Base-by-base conservation (phyloP, 30 jellyfish, hydroid and myxozoan genomes). In the Aurelia aurita region DNA sequence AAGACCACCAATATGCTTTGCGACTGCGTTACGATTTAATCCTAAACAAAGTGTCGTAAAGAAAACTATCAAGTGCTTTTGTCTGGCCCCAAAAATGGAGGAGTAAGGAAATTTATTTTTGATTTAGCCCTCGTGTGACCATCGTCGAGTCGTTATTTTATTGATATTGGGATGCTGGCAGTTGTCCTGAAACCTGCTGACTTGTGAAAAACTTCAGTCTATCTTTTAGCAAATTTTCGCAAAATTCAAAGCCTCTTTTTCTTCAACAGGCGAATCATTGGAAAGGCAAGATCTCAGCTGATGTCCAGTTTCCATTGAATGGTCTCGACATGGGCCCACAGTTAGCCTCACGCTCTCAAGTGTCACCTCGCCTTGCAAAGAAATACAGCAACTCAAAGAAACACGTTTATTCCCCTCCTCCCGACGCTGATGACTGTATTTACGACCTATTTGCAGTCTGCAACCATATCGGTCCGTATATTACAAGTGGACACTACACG, bases 401-500 rank as follows among this genome's bases (percentile, higher is more conserved):
- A 19, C 89, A 77, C 44, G 71, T 35, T 0, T 65, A 69, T 65
- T 47, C 90, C 26, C 87, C 89, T 46, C 94, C 94, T 3, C 97
- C 86, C 20, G 84, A 64, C 28, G 61, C 60, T 15, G 93, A 62
- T 19, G 96, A 91, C 47, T 84, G 96, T 49, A 49, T 91, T 21
- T 91, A 91, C 51, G 97, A 91, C 61, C 58, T 91, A 34, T 72
- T 82, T 35, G 96, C 96, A 8, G 97, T 85, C 26, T 91, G 97
- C 62, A 83, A 91, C 69, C 97, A 91, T 58, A 78, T 84, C 23
- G 97, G 97, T 18, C 93, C 97, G 3, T 64, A 84, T 29, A 73
- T 91, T n/a, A 91, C 93, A 3, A 75, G 96, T 43, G 97, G 97
- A 16, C 97, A 91, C 60, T 91, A 91, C 82, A 85, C 92, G 8